Conservation (phyloP, 2,888 invertebrate genomes). For the Andrena bucephala region DNA sequence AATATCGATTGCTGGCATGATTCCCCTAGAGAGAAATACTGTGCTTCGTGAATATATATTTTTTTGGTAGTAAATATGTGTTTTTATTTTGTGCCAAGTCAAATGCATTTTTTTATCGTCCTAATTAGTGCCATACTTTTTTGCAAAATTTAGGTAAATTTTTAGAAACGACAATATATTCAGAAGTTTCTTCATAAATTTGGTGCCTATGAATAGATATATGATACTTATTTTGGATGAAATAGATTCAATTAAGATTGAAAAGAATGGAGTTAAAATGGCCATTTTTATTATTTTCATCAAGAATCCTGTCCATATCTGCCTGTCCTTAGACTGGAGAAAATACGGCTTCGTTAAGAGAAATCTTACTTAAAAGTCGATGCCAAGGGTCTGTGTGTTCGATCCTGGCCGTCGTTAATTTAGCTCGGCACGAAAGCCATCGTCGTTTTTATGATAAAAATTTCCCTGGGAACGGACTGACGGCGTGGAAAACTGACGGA, state of each 20-base stretch:
- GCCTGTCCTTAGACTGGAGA: background rate
- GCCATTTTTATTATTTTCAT: background rate
- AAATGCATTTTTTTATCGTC: too few species aligned
- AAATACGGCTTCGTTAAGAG: background rate
- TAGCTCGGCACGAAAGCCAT: conserved; percentile 39
- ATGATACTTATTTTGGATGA: too few species aligned
- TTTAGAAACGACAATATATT: too few species aligned
- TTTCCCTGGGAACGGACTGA: conserved; percentile 46
- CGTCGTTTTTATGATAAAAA: conserved; percentile 43
- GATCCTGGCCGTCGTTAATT: conserved; percentile 41
- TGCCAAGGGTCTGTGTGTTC: conserved; percentile 20
- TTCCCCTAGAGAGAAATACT: background rate
- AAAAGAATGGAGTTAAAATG: too few species aligned
- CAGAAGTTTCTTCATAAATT: too few species aligned
- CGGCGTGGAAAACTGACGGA: conserved; percentile 61
- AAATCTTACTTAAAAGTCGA: conserved; percentile 8
- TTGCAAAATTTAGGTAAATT: too few species aligned
- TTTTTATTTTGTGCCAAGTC: too few species aligned
- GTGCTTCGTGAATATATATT: background rate
- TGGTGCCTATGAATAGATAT: too few species aligned
- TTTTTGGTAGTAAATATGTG: too few species aligned
- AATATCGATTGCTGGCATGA: background rate
- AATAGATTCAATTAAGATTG: too few species aligned
- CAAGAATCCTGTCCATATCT: background rate
- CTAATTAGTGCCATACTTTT: too few species aligned